Evolutionary conservation across 2,113 vertebrate genomes (phyloP).

Genomic region (Erythrolamprus reginae): DNA sequence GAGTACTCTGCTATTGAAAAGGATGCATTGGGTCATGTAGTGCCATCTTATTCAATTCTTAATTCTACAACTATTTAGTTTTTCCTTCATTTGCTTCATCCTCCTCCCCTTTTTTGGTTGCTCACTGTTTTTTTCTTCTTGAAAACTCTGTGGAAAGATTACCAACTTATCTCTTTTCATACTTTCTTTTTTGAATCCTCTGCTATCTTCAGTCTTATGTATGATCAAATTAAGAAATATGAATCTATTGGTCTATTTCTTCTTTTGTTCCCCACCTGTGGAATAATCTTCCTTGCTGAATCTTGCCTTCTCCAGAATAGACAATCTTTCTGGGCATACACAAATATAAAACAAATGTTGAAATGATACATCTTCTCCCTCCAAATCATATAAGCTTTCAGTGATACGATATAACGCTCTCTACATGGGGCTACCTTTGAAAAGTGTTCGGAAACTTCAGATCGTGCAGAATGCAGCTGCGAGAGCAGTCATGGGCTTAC

Average conservation of each 20-base stretch:
- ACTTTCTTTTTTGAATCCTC: neutral
- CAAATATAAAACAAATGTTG: neutral
- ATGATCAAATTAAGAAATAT: neutral
- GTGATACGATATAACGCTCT: neutral
- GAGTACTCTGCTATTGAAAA: neutral
- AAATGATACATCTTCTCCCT: neutral
- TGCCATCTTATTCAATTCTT: neutral
- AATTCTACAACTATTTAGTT: neutral
- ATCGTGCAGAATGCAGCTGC: no score
- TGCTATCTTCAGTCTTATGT: neutral
- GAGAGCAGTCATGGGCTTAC: no score
- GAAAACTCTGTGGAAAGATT: neutral
- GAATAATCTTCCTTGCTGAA: slow-evolving; percentile 1
- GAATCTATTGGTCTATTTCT: neutral
- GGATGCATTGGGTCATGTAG: neutral
- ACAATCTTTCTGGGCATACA: neutral
- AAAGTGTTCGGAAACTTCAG: no score
- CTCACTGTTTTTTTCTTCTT: neutral
- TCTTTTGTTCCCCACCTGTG: neutral
- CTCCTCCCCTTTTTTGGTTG: neutral
- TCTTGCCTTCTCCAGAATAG: neutral
- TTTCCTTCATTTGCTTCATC: neutral
- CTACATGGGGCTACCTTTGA: no score
- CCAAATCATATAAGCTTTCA: neutral
- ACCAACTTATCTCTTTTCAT: neutral